These are phyloP conservation scores for Pyrocoelia pectoralis DNA, from an alignment of 2,888 invertebrate genomes.

Conservation along the genomic window DNA sequence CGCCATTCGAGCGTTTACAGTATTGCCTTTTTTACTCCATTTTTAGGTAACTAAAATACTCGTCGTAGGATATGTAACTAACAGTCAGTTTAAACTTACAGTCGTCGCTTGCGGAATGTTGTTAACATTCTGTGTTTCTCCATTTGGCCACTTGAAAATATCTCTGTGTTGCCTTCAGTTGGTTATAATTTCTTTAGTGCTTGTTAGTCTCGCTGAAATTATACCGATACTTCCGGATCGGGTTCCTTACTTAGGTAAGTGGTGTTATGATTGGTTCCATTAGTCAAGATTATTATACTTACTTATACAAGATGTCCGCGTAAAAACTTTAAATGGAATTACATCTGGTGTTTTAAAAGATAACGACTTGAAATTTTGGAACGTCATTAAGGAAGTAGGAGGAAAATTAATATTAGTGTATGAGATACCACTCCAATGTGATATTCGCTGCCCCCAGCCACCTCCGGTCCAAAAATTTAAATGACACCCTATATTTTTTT, in stretches of 20 bases:
- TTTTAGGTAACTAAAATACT: conserved; percentile 46
- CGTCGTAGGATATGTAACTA: not conserved
- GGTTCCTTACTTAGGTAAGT: conserved; percentile 55
- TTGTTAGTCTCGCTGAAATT: conserved; percentile 47
- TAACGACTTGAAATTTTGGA: no score
- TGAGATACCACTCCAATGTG: not conserved
- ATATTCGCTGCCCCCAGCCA: no score
- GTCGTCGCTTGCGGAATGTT: conserved; percentile 50
- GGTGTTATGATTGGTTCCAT: no score
- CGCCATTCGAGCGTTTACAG: conserved; percentile 49
- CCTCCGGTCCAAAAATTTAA: no score
- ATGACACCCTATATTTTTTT: no score
- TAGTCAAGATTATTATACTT: no score
- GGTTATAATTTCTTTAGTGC: conserved; percentile 47
- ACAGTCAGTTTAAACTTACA: conserved; percentile 43
- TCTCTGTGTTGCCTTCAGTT: conserved; percentile 51
- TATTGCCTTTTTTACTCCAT: conserved; percentile 51
- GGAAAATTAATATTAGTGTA: not conserved
- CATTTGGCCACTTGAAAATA: conserved; percentile 52
- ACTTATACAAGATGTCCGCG: no score
- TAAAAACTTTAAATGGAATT: no score
- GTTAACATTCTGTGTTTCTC: conserved; percentile 55
- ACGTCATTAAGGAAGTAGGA: no score
- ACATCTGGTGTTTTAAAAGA: no score
- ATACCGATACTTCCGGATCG: conserved; percentile 50